Conservation (phyloP, 2,888 invertebrate species). For the Macrosiphum euphorbiae region DNA sequence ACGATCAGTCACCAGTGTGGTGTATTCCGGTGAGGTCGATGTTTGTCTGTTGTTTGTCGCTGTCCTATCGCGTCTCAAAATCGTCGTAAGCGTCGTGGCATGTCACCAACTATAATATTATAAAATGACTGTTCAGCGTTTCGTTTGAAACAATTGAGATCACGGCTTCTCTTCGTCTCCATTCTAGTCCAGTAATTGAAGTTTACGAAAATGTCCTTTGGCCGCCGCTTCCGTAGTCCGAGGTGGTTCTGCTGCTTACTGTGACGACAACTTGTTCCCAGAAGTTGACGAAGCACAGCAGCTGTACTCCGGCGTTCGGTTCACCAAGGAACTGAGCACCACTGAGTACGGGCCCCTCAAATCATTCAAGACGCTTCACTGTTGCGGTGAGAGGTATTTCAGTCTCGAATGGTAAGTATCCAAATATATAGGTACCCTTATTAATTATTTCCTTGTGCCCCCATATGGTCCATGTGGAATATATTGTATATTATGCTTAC, state of each 20-base stretch:
- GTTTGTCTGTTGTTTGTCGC: background rate
- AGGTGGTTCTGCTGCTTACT: constrained; percentile 30
- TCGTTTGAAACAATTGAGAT: background rate
- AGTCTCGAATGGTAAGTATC: constrained; percentile 83
- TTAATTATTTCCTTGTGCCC: background rate
- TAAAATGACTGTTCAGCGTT: background rate
- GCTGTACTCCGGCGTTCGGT: constrained; percentile 75
- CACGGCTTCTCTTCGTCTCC: background rate
- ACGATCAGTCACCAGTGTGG: background rate
- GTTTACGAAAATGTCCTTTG: background rate
- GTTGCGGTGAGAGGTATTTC: constrained; percentile 82
- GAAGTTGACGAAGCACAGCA: constrained; percentile 9
- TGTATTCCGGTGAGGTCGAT: background rate
- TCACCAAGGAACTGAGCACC: constrained; percentile 80
- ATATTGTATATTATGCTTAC: background rate
- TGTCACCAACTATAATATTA: background rate
- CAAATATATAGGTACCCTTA: background rate
- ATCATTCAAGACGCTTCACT: constrained; percentile 82
- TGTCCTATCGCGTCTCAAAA: background rate
- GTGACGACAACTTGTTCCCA: constrained; percentile 39
- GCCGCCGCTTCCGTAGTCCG: background rate
- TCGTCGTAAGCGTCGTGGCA: background rate
- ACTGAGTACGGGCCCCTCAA: constrained; percentile 79
- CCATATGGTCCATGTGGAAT: too few species aligned
- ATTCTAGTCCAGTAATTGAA: background rate